Conservation (phyloP, 2,888 invertebrate genomes). For the Rotaria sp. region DNA sequence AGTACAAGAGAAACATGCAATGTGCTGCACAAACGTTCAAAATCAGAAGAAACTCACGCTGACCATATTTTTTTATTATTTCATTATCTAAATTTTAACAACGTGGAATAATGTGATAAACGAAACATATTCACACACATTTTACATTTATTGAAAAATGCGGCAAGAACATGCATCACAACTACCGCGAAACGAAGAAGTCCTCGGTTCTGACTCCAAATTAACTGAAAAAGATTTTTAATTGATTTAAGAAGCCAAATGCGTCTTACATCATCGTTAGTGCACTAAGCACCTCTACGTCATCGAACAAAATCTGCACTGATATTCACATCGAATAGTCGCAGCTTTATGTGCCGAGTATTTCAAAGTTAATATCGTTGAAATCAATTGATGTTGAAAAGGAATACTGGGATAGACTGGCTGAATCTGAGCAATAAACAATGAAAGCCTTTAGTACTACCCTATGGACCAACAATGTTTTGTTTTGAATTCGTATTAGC, state of each 20-base stretch:
- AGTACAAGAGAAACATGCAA: not conserved
- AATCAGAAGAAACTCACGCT: not conserved
- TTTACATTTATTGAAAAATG: not conserved
- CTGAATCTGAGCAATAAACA: not conserved
- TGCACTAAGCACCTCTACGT: not conserved
- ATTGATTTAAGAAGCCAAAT: not conserved
- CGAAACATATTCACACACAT: not conserved
- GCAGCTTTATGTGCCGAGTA: not conserved
- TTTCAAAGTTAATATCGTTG: not conserved
- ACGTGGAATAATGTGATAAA: not conserved
- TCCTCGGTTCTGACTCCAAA: not conserved
- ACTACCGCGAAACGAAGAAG: not conserved
- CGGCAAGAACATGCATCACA: not conserved
- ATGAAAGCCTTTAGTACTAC: not conserved
- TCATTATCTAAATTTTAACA: not conserved
- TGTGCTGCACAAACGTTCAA: not conserved
- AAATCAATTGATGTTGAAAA: not conserved
- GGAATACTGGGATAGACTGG: not conserved
- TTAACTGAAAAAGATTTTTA: conserved; percentile 1
- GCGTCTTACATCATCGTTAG: not conserved
- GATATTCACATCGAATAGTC: not conserved
- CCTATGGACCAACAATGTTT: not conserved
- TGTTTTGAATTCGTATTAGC: not conserved
- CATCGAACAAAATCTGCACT: not conserved
- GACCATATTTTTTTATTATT: not conserved